phyloP scores from a whole-genome alignment of 2,888 invertebrate genomes.

The Drosophila antonietae region DNA sequence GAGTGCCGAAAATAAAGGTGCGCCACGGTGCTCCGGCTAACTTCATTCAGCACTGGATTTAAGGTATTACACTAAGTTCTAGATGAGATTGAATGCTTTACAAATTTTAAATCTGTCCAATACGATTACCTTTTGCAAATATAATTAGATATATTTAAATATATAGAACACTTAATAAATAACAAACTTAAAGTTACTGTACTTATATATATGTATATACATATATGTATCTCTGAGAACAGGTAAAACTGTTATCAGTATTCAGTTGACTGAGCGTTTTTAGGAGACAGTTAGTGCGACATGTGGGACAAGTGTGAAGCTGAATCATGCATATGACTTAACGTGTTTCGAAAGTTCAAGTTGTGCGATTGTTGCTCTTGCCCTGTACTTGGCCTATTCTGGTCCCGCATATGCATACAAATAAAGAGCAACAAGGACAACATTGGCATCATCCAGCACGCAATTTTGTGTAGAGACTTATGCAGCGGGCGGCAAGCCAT shows the following conservation, averaged over 20 bases:
- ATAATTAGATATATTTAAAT: too few species aligned
- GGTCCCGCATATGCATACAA: constrained; percentile 7
- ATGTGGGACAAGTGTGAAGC: constrained; percentile 22
- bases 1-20: constrained; percentile 24
- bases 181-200: too few species aligned
- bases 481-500: background rate
- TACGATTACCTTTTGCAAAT: too few species aligned
- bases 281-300: constrained; percentile 3
- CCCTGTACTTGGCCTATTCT: constrained; percentile 12
- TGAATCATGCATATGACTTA: constrained; percentile 21
- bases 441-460: constrained; percentile 26
- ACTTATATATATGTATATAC: background rate
- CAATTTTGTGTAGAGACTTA: constrained; percentile 6
- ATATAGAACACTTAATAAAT: too few species aligned
- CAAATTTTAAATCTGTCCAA: background rate
- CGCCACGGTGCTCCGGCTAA: background rate
- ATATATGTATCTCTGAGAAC: background rate
- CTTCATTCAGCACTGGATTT: constrained; percentile 14
- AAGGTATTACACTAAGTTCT: constrained; percentile 8
- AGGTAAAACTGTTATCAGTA: background rate
- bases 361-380: constrained; percentile 23
- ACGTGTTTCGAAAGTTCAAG: constrained; percentile 26
- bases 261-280: background rate
- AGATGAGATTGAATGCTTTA: background rate
- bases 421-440: constrained; percentile 14